A percentile compares a stretch with the other conserved stretches of the same genome.
Evolutionary conservation across 2,888 invertebrate species (phyloP).

Genomic region (Rhamnusium bicolor): DNA sequence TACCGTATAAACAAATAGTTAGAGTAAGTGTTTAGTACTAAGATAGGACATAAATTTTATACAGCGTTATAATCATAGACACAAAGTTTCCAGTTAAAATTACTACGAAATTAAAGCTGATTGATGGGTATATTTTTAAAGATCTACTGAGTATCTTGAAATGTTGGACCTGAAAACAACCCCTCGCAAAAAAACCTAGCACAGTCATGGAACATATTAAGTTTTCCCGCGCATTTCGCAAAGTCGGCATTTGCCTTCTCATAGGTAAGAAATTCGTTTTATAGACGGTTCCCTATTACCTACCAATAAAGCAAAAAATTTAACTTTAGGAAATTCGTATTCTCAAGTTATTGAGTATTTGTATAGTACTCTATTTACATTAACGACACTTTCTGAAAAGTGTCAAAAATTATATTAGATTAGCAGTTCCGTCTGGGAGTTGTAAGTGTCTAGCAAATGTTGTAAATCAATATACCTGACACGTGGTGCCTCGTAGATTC

Average conservation of each 20-base stretch:
- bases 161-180: too few relatives aligned
- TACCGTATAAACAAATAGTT: too few relatives aligned
- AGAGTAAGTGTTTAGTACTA: too few relatives aligned
- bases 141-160: too few relatives aligned
- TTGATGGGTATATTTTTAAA: too few relatives aligned
- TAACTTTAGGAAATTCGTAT: not conserved
- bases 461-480: not conserved
- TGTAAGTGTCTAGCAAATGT: too few relatives aligned
- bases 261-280: not conserved
- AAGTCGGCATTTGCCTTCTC: not conserved
- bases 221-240: not conserved
- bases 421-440: too few relatives aligned
- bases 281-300: not conserved
- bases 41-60: too few relatives aligned
- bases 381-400: not conserved
- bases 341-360: not conserved
- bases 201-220: not conserved
- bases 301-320: constrained; percentile 12
- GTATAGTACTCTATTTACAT: not conserved
- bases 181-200: not conserved
- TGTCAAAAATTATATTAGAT: not conserved
- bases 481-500: too few relatives aligned
- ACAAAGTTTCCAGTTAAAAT: too few relatives aligned
- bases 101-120: too few relatives aligned
- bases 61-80: too few relatives aligned